Base-by-base conservation (phyloP, 2,113 vertebrate genomes). In the Corythoichthys intestinalis region DNA sequence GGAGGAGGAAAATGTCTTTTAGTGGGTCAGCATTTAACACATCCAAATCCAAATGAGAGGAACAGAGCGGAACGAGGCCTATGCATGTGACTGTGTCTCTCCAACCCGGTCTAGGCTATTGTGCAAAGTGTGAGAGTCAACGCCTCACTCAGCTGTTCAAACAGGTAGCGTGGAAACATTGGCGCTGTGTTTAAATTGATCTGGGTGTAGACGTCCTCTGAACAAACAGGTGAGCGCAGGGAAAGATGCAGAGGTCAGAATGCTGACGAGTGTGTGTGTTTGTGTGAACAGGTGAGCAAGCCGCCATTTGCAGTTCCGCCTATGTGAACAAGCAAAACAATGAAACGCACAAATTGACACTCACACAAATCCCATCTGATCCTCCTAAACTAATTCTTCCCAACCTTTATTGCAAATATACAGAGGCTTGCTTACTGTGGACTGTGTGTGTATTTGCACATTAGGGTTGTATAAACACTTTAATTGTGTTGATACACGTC, bases 201-300 rank as follows among this genome's bases (percentile, higher is more conserved):
- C 73, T 62, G 87, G 77, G 78, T 83, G 74, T 73, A 86, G 76
- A 80, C 82, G 74, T 85, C 83, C 88, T 88, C 88, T 86, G 77
- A 88, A 78, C 88, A 92, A 92, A 92, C 85, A 90, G 77, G 83
- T 88, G 84, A 83, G 82, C 56, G 10, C 58, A 41, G 76, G 63
- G 73, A 54, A 65, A 81, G 79, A 76, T 68, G 77, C 78, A 65
- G 69, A 77, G 71, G 71, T 72, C 59, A 70, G 44, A 58, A 59
- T 79, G 37, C 68, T 35, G 63, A 39, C 54, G 63, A 67, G 52
- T 85, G 69, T 76, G 63, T 79, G 65, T 84, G 77, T 88, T 74
- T 89, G 85, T 88, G 84, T 92, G 87, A 88, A 90, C 88, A 92
- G 89, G 89, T 92, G 90, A 90, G 80, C 82, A 77, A 80, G 75